phyloP scores from a whole-genome alignment of 2,888 invertebrate genomes.

The Lasioglossum zephyrum region DNA sequence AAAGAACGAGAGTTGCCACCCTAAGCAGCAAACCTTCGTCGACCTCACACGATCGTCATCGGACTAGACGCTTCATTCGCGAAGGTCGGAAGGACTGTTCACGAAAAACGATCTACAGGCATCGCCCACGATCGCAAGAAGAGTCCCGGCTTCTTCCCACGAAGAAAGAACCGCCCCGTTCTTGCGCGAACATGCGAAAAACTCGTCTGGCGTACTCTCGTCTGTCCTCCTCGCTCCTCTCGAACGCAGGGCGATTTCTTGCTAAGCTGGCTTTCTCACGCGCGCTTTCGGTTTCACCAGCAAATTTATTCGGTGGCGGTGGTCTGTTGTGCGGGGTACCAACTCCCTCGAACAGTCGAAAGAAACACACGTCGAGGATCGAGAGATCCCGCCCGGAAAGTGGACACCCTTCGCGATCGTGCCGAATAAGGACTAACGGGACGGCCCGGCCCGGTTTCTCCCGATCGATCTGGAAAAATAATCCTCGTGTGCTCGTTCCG shows the following conservation, averaged over 20 bases:
- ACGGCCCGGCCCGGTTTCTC: slow-evolving; percentile 9
- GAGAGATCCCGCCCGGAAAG: slow-evolving; percentile 7
- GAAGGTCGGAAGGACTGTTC: background rate
- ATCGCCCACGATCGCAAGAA: slow-evolving; percentile 16
- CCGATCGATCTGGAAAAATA: slow-evolving; percentile 1
- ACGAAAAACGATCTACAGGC: slow-evolving; percentile 2
- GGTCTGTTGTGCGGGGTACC: slow-evolving; percentile 24
- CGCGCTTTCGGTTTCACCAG: slow-evolving; percentile 64
- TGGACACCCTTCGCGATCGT: slow-evolving; percentile 29
- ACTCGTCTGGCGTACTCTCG: slow-evolving; percentile 74
- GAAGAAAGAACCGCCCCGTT: slow-evolving; percentile 69
- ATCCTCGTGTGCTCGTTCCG: slow-evolving; percentile 27
- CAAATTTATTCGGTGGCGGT: slow-evolving; percentile 71
- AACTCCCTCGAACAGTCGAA: background rate
- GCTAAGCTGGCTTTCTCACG: slow-evolving; percentile 58
- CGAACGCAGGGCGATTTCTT: slow-evolving; percentile 31
- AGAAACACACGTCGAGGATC: background rate
- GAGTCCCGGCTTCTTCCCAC: slow-evolving; percentile 74
- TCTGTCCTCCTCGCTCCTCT: background rate
- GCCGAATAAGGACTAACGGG: slow-evolving; percentile 24
- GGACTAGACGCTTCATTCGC: background rate
- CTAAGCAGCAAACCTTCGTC: background rate
- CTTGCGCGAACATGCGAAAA: slow-evolving; percentile 72
- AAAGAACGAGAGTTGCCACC: background rate
- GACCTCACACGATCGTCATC: background rate